Evolutionary conservation across 2,888 invertebrate species (phyloP), one percentile per base, ranked within the genome.

Genomic region (Coelogynopora nodosa): DNA sequence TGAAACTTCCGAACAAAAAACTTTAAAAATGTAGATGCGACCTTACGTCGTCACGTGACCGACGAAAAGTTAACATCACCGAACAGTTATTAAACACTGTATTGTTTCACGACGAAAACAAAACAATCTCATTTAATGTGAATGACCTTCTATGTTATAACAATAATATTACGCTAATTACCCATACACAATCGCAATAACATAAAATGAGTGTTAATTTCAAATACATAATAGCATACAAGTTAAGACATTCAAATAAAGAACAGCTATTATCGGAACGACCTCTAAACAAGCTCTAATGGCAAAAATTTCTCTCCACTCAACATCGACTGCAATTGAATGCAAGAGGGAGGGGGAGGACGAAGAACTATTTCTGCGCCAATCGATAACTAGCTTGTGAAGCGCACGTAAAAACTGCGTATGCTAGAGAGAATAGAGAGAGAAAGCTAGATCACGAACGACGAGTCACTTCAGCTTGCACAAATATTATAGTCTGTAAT

Each of bases 371-470:
- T 74, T 74, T 74, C 74, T 23, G 27, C 27, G 23, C 23, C 74
- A 23, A 74, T 74, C 74, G 23, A 74, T 74, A 74, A 74, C 23
- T 23, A 26, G 5, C 5, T 10, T 74, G 23, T 74, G 74, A 74
- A 10, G 74, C 74, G 74, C 74, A 74, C 74, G 5, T 13, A 23
- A 26, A 5, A 26, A 13, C 18, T 13, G 27, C 27, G 74, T 74
- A 74, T 74, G 74, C 10, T n/a, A 74, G 74, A 13, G 23, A 74
- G 23, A 5, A 26, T 5, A 74, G 23, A 74, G 23, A 74, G 74
- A 74, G 74, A 74, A 23, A 74, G 74, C 74, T 74, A 13, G 74
- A 74, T 74, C 74, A 74, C 74, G 74, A 74, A 74, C 74, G 27
- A 74, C 74, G 74, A 74, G 5, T 74, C 74, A 74, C 27, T 74